These are phyloP conservation scores for Acrocephalus scirpaceus DNA, from an alignment of 2,797 vertebrate genomes.

Conservation along the genomic window DNA sequence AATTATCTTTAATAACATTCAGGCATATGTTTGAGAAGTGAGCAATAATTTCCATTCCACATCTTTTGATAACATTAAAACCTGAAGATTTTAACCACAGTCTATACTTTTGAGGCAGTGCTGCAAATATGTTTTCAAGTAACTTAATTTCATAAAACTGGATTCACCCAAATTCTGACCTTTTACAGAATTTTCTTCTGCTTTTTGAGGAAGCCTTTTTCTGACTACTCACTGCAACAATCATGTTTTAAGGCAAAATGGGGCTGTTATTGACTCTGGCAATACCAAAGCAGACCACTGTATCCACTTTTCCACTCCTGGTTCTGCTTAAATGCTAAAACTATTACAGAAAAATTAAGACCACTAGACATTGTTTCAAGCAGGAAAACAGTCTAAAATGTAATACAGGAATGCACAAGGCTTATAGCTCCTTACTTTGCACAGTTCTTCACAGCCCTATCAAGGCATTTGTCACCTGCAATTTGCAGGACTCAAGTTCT, in stretches of 20 bases:
- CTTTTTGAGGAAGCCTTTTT: neutral
- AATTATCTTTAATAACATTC: neutral
- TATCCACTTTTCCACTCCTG: neutral
- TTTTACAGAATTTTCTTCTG: neutral
- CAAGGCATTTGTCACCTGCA: neutral
- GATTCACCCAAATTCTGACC: neutral
- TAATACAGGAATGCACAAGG: neutral
- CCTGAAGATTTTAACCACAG: neutral
- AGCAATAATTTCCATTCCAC: neutral
- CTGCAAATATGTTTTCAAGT: neutral
- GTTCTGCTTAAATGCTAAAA: neutral
- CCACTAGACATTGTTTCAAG: neutral
- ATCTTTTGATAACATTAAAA: neutral
- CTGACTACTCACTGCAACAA: neutral
- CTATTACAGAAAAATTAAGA: neutral
- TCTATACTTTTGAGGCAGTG: neutral
- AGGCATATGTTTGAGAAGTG: neutral
- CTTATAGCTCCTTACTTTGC: neutral
- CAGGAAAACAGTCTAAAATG: neutral
- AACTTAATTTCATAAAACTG: neutral
- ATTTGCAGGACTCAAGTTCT: neutral
- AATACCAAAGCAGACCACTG: neutral
- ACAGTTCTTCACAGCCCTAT: neutral
- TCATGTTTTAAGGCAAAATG: neutral
- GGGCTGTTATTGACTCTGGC: neutral